These are phyloP conservation scores for Xestia sexstrigata DNA, from an alignment of 2,888 invertebrate genomes.

Conservation along the genomic window DNA sequence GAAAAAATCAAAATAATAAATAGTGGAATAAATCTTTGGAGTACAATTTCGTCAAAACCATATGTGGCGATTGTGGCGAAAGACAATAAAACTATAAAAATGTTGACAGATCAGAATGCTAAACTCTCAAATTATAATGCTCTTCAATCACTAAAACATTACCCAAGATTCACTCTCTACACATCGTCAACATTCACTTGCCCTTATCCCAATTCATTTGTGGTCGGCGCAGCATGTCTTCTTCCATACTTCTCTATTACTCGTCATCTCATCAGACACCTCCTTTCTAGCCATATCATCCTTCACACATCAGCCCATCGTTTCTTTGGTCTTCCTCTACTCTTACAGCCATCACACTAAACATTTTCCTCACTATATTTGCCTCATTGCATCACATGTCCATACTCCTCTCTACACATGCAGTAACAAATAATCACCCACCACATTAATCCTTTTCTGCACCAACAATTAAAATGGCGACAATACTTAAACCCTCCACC, in stretches of 20 bases:
- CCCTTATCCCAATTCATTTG: no score
- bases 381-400: no score
- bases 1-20: no score
- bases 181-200: background rate
- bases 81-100: background rate
- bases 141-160: background rate
- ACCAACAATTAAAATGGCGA: conserved; percentile 43
- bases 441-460: conserved; percentile 18
- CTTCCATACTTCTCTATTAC: no score
- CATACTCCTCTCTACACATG: background rate
- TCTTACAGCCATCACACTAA: no score
- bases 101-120: background rate
- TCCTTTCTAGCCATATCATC: no score
- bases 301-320: no score
- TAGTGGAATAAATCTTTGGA: background rate
- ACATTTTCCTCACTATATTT: no score
- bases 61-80: background rate
- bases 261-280: no score
- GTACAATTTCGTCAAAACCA: background rate
- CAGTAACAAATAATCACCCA: background rate
- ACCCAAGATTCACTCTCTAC: background rate
- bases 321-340: no score
- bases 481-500: conserved; percentile 18
- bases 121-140: background rate
- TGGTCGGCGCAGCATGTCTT: no score